Base-by-base conservation (phyloP, 1,140 invertebrate species). In the Chrysoperla carnea region DNA sequence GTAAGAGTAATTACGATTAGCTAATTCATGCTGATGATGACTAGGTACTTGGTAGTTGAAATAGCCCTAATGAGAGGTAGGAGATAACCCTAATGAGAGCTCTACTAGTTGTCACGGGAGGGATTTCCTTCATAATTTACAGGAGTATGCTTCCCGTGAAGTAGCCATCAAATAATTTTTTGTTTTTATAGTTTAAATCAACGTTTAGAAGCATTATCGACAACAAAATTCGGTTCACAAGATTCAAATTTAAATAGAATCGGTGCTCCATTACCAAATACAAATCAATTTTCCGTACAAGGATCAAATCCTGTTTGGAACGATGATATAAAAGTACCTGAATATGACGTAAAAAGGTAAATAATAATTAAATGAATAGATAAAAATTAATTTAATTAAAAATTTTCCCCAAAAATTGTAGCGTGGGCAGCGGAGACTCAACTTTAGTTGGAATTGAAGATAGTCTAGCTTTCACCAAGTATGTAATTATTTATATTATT, bases 231-330 rank as follows among this genome's bases (percentile, higher is more conserved):
- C 55, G 74, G 71, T 2, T 76, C 75, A 0, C 62, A 70, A 51
- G 68, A 73, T 13, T 73, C 73, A 0, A 68, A 65, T 40, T 50
- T 73, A 7, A 70, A 72, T 60, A 50, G 66, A 41, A 62, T 67
- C 42, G 70, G 69, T 39, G 48, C 64, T 11, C 57, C 57, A 11
- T 67, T 74, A 9, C 79, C 78, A 8, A 74, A 68, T 29, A 78
- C 76, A 28, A 82, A 81, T 61, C 67, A 72, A 49, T 73, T 78
- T 60, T 69, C 76, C 4, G 54, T 67, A 1, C 72, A 78, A 54
- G 78, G 77, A 27, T 73, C 75, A 31, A 79, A 78, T 61, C 75
- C 75, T 1, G 67, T 77, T n/a, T 69, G 67, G 62, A 70, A 73
- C 47, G 64, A 64, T 41, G 54, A 64, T 12, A 53, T 65, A 36